Base-by-base conservation (phyloP, 1,140 invertebrate species). In the Drosophila melanica region DNA sequence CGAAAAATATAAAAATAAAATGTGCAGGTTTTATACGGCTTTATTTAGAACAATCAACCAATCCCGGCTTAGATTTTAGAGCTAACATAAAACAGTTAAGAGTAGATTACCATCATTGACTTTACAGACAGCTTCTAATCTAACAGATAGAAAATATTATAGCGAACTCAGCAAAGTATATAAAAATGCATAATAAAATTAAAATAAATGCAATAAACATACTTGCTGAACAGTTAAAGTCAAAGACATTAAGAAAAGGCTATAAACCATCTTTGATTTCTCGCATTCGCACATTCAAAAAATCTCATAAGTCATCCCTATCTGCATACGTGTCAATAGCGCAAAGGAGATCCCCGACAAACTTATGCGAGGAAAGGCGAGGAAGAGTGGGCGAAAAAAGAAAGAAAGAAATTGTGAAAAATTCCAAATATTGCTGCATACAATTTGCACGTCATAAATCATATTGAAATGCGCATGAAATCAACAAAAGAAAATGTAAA, bases 381-480 rank as follows among this genome's bases (percentile, higher is more conserved):
- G 58, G 53, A 64, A 50, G 33, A 42, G 45, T 68, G 27, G 16
- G 48, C 2, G 48, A 30, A 6, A 16, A 27, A n/a, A 30, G 3
- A 23, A 27, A n/a, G 47, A 16, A n/a, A 33, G 48, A 45, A 54
- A 68, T 60, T 63, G 67, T 63, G 67, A 47, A 75, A 72, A 69
- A 74, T 69, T 10, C 60, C 47, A 80, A 82, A 87, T 73, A 73
- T 77, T 64, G 74, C 81, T 76, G 82, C 65, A 79, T 79, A 71
- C 82, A 86, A 86, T 86, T 86, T 86, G 79, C 79, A 68, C 76
- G 68, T 87, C 82, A 77, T 86, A 86, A 87, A 86, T 86, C 79
- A 87, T 74, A 86, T 82, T 81, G 82, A 81, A 81, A 86, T 75
- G 68, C 70, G 85, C 47, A 78, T 55, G 70, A 48, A 67, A 68